Conservation (phyloP, 2,113 vertebrate species). For the Ahaetulla prasina region DNA sequence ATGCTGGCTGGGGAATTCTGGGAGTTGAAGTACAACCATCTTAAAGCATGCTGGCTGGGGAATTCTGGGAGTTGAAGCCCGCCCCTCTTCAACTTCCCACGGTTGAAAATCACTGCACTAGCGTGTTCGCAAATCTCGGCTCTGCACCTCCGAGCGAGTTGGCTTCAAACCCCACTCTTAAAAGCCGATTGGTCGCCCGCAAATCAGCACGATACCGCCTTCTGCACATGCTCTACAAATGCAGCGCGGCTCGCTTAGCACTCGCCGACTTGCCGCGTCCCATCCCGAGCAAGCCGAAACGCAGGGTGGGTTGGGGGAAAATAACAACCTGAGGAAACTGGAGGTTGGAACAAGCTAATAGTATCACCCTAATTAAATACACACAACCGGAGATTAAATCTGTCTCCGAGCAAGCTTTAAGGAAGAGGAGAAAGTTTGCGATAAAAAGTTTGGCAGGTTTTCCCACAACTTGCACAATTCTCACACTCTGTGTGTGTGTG, state of each 20-base stretch:
- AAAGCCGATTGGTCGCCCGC: not conserved
- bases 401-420: not conserved
- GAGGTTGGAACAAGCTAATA: not conserved
- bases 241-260: rapidly evolving
- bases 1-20: too few species aligned
- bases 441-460: not conserved
- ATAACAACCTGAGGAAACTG: not conserved
- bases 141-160: not conserved
- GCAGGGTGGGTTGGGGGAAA: rapidly evolving
- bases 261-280: rapidly evolving
- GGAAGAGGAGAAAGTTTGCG: not conserved
- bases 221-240: not conserved
- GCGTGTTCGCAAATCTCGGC: not conserved
- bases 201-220: too few species aligned
- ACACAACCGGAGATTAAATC: not conserved
- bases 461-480: not conserved
- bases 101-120: not conserved
- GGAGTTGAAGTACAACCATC: too few species aligned
- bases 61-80: too few species aligned
- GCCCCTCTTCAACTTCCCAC: not conserved
- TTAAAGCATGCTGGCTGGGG: too few species aligned
- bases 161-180: not conserved
- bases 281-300: not conserved
- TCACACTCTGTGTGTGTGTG: too few species aligned
- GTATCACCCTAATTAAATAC: not conserved